phyloP scores from a whole-genome alignment of 1,140 invertebrate species.

The Notospermus geniculatus region DNA sequence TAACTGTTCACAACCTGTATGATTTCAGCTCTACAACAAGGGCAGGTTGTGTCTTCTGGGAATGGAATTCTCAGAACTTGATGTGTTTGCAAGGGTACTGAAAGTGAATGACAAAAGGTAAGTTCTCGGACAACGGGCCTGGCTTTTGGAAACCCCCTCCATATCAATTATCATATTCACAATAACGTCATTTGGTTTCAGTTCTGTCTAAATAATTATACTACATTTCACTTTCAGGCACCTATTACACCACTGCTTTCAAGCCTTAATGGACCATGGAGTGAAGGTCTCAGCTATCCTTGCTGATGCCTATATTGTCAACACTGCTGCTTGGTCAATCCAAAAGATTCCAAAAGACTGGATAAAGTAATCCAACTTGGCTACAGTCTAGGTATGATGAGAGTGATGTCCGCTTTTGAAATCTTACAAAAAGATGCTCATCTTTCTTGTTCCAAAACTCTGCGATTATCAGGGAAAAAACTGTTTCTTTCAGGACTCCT shows the following conservation, averaged over 20 bases:
- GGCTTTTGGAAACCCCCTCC: too few relatives aligned
- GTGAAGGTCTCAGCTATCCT: slow-evolving; percentile 37
- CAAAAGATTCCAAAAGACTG: slow-evolving; percentile 19
- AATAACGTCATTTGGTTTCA: too few relatives aligned
- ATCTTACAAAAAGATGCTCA: too few relatives aligned
- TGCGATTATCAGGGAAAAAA: too few relatives aligned
- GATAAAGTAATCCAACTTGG: slow-evolving; percentile 48
- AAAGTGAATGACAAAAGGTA: slow-evolving; percentile 69
- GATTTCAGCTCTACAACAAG: slow-evolving; percentile 51
- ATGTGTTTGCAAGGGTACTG: slow-evolving; percentile 71
- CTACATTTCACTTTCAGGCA: slow-evolving; percentile 34
- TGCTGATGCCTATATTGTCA: slow-evolving; percentile 40
- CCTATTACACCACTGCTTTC: slow-evolving; percentile 55
- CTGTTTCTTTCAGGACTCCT: too few relatives aligned
- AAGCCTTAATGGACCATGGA: slow-evolving; percentile 56
- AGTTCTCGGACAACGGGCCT: too few relatives aligned
- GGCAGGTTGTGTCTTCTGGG: slow-evolving; percentile 44
- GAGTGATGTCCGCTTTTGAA: too few relatives aligned
- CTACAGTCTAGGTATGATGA: slow-evolving; percentile 48
- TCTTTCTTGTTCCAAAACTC: too few relatives aligned
- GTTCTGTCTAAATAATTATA: too few relatives aligned
- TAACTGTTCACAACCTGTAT: too few relatives aligned
- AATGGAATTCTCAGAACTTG: slow-evolving; percentile 68
- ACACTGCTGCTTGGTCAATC: slow-evolving; percentile 20
- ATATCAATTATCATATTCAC: too few relatives aligned